These are phyloP conservation scores for Cheilosia variabilis DNA, from an alignment of 2,888 invertebrate species.

Conservation along the genomic window DNA sequence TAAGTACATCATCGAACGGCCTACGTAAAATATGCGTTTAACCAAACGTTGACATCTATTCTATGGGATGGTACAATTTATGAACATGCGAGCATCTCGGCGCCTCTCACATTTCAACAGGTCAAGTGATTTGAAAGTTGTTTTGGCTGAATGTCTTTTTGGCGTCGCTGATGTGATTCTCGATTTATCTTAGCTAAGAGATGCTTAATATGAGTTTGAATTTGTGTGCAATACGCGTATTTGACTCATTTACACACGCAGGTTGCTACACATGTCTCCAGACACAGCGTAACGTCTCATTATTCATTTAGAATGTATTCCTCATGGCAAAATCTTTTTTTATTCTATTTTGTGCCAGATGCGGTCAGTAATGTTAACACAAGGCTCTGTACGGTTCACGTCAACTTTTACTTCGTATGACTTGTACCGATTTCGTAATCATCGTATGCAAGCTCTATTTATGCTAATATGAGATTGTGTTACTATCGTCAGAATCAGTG, in stretches of 20 bases:
- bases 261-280: neutral
- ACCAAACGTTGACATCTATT: constrained; percentile 11
- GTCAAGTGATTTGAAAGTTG: constrained; percentile 56
- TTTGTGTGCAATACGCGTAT: neutral
- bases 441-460: neutral
- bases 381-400: neutral
- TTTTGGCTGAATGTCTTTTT: constrained; percentile 23
- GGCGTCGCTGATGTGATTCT: neutral
- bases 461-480: too few relatives aligned
- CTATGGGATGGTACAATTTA: neutral
- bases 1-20: too few relatives aligned
- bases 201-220: constrained; percentile 5
- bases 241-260: neutral
- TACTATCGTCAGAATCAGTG: too few relatives aligned
- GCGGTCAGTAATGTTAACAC: neutral
- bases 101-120: constrained; percentile 43
- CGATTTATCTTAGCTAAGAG: neutral
- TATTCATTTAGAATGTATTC: constrained; percentile 15
- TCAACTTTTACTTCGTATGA: too few relatives aligned
- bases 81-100: neutral
- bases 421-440: neutral
- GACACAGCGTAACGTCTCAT: neutral
- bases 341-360: neutral
- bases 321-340: neutral
- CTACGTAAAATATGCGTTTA: neutral